Conservation (phyloP, 37 sponge, comb jelly and placozoan species). For the Theonella swinhoei region DNA sequence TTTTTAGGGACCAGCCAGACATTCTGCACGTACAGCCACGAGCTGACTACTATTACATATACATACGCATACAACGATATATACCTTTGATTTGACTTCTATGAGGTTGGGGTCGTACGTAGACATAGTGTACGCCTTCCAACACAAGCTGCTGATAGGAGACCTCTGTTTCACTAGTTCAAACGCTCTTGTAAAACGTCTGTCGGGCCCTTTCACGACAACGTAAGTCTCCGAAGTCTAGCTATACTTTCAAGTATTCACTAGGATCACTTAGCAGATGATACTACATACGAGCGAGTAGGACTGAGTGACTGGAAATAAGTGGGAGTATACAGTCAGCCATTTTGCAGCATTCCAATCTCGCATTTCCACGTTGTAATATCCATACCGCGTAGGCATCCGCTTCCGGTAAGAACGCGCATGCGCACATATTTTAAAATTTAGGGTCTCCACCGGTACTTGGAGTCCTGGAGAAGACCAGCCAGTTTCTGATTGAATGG, state of each 20-base stretch:
- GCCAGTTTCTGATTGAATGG: slow-evolving; percentile 4
- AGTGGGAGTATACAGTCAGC: background rate
- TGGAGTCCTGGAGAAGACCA: background rate
- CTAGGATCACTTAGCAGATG: background rate
- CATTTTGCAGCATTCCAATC: background rate
- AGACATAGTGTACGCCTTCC: slow-evolving; percentile 2
- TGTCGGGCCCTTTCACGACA: too few relatives aligned
- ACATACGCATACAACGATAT: background rate
- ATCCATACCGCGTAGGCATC: too few relatives aligned
- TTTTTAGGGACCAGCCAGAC: background rate
- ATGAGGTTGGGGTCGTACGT: slow-evolving; percentile 77
- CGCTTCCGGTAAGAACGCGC: too few relatives aligned
- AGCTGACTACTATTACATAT: too few relatives aligned
- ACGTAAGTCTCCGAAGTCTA: too few relatives aligned
- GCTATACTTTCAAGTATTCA: background rate
- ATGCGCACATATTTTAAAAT: too few relatives aligned
- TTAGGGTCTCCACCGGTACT: background rate
- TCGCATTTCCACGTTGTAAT: background rate
- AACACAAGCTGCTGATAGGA: too few relatives aligned
- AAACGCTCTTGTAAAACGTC: too few relatives aligned
- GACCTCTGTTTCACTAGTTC: too few relatives aligned
- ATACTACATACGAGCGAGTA: background rate
- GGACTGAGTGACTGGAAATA: background rate
- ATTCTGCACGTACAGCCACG: background rate
- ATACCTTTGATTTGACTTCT: slow-evolving; percentile 91